These are phyloP conservation scores for Coturnix japonica DNA, from an alignment of 2,113 vertebrate species.

Conservation along the genomic window DNA sequence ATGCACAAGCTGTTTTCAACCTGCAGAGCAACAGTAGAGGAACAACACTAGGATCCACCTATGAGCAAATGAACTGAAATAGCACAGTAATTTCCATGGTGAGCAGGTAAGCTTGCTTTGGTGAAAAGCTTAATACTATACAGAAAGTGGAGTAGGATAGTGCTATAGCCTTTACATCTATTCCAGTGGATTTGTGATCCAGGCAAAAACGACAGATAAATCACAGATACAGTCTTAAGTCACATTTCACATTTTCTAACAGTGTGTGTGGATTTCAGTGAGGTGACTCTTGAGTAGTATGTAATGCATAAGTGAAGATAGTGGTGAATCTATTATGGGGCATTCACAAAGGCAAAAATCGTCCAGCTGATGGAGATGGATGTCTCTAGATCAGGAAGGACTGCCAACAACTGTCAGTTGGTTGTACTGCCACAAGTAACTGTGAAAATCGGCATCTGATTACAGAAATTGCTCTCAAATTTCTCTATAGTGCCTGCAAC, in stretches of 20 bases:
- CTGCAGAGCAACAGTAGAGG: neutral
- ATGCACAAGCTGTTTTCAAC: neutral
- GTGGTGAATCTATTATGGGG: neutral
- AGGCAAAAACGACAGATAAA: neutral
- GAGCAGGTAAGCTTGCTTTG: neutral
- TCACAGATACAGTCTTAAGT: neutral
- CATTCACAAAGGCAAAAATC: neutral
- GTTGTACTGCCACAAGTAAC: neutral
- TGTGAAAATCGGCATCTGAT: neutral
- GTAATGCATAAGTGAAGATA: neutral
- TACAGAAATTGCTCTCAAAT: neutral
- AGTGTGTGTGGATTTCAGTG: neutral
- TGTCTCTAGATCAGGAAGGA: neutral
- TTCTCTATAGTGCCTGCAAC: neutral
- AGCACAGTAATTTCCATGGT: neutral
- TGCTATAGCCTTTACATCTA: neutral
- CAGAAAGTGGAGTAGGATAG: neutral
- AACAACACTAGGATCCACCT: neutral
- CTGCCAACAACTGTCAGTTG: neutral
- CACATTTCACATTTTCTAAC: neutral
- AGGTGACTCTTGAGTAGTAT: neutral
- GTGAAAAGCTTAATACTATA: neutral
- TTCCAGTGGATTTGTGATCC: neutral
- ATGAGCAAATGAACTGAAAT: neutral
- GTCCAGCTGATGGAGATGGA: neutral